Base-by-base conservation (phyloP, 2,113 vertebrate species). In the Todiramphus saurophagus region DNA sequence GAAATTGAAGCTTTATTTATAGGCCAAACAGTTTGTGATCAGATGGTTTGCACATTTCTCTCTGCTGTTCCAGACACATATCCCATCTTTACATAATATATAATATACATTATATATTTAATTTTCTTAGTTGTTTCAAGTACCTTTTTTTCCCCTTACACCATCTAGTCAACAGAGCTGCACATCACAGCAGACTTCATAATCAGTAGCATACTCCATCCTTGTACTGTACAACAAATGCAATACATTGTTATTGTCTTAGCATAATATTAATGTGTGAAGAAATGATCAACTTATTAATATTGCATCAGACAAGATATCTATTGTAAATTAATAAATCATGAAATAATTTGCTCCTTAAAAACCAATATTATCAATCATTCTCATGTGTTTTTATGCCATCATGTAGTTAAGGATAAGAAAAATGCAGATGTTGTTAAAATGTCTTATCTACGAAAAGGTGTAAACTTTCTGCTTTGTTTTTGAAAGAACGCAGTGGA, bases 271-370 rank as follows among this genome's bases (percentile, higher is more conserved):
- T 68, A 77, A 69, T 33, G 33, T 48, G 51, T 82, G 23, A 67
- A 68, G 93, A 93, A 94, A 91, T 58, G 85, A 89, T 62, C 31
- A 86, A 66, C 10, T 46, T 46, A 87, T 73, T 44, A 84, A 23
- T 66, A 84, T 13, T 79, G 41, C 83, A 81, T 73, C 56, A 89
- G 76, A 92, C 28, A 78, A 46, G 73, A 60, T 84, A 94, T 63
- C 72, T 72, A 68, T 55, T 58, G 30, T 77, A 83, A 89, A 78
- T 92, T 87, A 94, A 96, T 90, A 80, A 84, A 91, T 84, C 48
- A 89, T 67, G 5, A 86, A 85, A 96, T 59, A 82, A 91, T 58
- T 83, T 96, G 62, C 19, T 78, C 67, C 87, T 94, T 91, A 72
- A 90, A 91, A 95, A 78, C 60, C 41, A 43, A 53, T 83, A 62